phyloP scores from a whole-genome alignment of 2,797 vertebrate species.

The Scleropages formosus region DNA sequence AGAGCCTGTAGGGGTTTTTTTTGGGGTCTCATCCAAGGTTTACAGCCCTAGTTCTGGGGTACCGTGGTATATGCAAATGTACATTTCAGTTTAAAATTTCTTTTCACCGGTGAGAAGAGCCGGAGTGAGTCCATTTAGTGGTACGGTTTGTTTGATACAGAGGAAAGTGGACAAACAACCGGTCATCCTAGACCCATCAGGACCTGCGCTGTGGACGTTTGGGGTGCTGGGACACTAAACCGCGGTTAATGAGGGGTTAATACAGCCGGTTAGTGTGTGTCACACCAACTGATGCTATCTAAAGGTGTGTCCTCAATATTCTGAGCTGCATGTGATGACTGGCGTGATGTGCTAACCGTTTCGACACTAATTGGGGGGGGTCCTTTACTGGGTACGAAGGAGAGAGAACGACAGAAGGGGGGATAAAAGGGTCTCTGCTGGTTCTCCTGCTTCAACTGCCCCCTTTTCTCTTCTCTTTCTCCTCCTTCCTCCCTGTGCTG shows the following conservation, averaged over 20 bases:
- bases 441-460: constrained; percentile 96
- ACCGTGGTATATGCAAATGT: no score
- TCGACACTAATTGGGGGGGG: constrained; percentile 6
- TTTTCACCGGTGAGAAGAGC: no score
- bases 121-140: not conserved
- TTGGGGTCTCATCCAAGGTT: no score
- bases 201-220: no score
- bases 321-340: not conserved
- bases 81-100: no score
- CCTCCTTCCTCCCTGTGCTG: constrained; percentile 66
- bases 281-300: not conserved
- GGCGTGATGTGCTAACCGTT: constrained; percentile 10
- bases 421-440: constrained; percentile 74
- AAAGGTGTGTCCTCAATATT: not conserved
- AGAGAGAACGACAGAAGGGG: constrained; percentile 9
- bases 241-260: no score
- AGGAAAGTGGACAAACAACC: no score
- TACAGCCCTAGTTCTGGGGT: no score
- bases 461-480: constrained; percentile 81
- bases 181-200: no score
- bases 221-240: no score
- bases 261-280: not conserved
- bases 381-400: not conserved
- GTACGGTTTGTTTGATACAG: no score
- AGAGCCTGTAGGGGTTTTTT: no score